Conservation (phyloP, 2,888 invertebrate genomes). For the Cabera pusaria region DNA sequence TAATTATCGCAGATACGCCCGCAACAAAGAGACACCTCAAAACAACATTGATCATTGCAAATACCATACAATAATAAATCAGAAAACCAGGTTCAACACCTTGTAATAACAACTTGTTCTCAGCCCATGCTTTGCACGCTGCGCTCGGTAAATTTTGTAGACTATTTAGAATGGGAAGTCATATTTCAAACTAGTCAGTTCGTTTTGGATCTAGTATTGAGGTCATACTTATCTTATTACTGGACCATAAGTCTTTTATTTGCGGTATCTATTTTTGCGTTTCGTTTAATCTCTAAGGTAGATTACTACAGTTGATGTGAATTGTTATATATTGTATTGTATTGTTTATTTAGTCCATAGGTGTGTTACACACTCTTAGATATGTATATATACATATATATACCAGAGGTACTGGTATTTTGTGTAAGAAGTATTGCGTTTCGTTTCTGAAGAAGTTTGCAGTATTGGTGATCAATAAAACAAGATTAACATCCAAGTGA, state of each 20-base stretch:
- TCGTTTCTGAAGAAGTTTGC: not conserved
- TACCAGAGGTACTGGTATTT: too few relatives aligned
- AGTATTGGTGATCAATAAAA: not conserved
- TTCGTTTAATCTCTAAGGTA: slow-evolving; percentile 41
- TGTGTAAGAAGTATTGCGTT: too few relatives aligned
- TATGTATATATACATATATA: too few relatives aligned
- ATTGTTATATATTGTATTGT: too few relatives aligned
- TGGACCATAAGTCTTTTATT: slow-evolving; percentile 46
- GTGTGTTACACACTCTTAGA: too few relatives aligned
- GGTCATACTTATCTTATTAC: slow-evolving; percentile 62
- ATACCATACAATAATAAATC: slow-evolving; percentile 67
- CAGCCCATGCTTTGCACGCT: slow-evolving; percentile 51
- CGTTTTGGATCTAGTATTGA: slow-evolving; percentile 54
- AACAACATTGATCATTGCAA: slow-evolving; percentile 68
- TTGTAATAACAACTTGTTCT: slow-evolving; percentile 71
- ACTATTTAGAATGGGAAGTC: slow-evolving; percentile 58
- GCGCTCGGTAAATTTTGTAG: slow-evolving; percentile 53
- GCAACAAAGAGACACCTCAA: slow-evolving; percentile 61
- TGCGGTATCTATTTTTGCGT: slow-evolving; percentile 46
- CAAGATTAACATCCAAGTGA: too few relatives aligned
- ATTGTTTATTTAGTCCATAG: too few relatives aligned
- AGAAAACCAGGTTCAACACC: slow-evolving; percentile 73
- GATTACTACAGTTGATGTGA: too few relatives aligned
- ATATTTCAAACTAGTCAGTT: slow-evolving; percentile 56
- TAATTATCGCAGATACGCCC: slow-evolving; percentile 55